Evolutionary conservation across 2,797 vertebrate species (phyloP), one percentile per base, ranked within the genome.

Genomic region (Centroberyx gerrardi): DNA sequence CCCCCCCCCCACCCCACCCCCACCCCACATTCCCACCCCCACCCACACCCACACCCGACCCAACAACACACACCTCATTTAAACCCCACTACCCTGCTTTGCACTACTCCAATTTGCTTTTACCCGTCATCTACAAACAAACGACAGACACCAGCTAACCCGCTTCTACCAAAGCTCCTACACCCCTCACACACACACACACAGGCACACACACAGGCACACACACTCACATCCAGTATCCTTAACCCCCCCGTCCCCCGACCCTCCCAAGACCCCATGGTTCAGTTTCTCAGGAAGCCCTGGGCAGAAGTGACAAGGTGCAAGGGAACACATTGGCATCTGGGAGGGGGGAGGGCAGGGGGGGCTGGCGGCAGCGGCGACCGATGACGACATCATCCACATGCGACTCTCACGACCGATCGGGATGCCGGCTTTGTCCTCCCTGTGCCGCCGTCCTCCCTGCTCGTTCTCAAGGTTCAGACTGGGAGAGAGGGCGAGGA

Each of bases 131-230:
- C 92, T 92, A 92, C 80, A 90, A 87, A 77, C 68, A 55, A 68
- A 97, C 94, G 95, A 96, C 95, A 96, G 96, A 97, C 96, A 96
- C 94, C 95, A 95, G 96, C 96, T 97, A 97, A 96, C 95, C 95
- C 93, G 93, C 96, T 96, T 96, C 95, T 96, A 93, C 95, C 96
- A 88, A 88, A 91, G 85, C 81, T 83, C 88, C 87, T 88, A 92
- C 86, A 68, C 84, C 85, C 91, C 89, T 83, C 54, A 85, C 71
- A 86, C 87, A 83, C 63, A 72, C 85, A 69, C 72, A 73, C 83
- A 68, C 82, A 66, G 69, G 42, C 70, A 13, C 69, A 49, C 75
- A 67, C 62, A 48, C 70, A 17, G 63, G 12, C 67, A 62, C 63
- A 28, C 67, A 56, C 69, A 59, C 59, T 65, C 80, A 89, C 85